Evolutionary conservation across 2,888 invertebrate genomes (phyloP).

Genomic region (Lycaena phlaeas): DNA sequence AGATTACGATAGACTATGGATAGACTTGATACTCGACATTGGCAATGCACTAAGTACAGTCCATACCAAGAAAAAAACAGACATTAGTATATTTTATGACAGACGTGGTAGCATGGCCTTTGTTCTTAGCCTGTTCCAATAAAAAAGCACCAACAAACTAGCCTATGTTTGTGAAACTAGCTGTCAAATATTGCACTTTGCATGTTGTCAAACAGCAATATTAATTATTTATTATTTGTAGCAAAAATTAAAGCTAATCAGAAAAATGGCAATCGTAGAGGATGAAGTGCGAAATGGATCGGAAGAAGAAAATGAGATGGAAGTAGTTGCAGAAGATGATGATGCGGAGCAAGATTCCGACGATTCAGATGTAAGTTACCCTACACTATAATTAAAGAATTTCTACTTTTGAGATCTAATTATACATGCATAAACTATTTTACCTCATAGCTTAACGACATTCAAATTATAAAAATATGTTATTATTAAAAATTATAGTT

Average conservation of each 20-base stretch:
- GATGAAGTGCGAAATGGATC: constrained; percentile 63
- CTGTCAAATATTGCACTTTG: too few species aligned
- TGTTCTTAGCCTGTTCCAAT: too few species aligned
- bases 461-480: too few species aligned
- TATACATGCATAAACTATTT: constrained; percentile 4
- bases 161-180: too few species aligned
- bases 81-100: too few species aligned
- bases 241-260: constrained; percentile 22
- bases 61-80: too few species aligned
- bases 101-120: too few species aligned
- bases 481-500: too few species aligned
- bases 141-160: too few species aligned
- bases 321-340: constrained; percentile 58
- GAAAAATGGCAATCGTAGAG: constrained; percentile 60
- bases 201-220: constrained; percentile 47
- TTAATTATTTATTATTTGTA: constrained; percentile 20
- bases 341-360: constrained; percentile 58
- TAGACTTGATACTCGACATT: too few species aligned
- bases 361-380: constrained; percentile 51
- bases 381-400: constrained; percentile 11
- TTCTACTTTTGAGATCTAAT: background rate
- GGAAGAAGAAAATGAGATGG: constrained; percentile 62
- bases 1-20: too few species aligned
- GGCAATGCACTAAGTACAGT: too few species aligned
- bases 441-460: background rate